phyloP scores from a whole-genome alignment of 2,797 vertebrate species.

The Heliangelus exortis region DNA sequence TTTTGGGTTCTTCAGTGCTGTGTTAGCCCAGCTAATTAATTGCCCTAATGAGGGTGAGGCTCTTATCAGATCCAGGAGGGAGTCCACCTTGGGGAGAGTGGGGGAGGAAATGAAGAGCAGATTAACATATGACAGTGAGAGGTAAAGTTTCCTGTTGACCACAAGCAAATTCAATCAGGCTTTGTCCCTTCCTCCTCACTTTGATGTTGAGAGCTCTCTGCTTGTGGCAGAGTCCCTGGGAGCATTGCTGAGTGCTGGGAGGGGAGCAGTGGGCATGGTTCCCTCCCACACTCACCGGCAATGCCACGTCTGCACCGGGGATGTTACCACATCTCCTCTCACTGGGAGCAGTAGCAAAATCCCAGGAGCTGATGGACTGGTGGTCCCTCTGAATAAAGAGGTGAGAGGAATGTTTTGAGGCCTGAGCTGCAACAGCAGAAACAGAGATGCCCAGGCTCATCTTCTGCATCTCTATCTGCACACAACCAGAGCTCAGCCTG shows the following conservation, averaged over 20 bases:
- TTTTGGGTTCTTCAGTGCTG: neutral
- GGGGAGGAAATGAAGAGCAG: neutral
- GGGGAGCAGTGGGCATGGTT: neutral
- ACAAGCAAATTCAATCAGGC: constrained; percentile 29
- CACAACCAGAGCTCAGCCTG: neutral
- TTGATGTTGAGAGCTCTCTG: constrained; percentile 25
- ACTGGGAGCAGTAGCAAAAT: neutral
- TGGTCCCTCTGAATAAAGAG: neutral
- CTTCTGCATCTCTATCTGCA: fast-evolving
- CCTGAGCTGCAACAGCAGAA: neutral
- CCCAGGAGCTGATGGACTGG: neutral
- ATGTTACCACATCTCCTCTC: neutral
- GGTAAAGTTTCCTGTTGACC: constrained; percentile 21
- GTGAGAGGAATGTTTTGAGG: neutral
- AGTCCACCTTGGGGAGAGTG: neutral
- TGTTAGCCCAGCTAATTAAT: constrained; percentile 19
- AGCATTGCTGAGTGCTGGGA: neutral
- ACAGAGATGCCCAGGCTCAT: neutral
- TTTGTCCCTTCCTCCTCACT: constrained; percentile 1
- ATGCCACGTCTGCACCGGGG: fast-evolving
- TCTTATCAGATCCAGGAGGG: neutral
- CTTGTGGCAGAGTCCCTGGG: neutral
- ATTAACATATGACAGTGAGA: neutral
- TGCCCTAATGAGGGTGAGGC: neutral
- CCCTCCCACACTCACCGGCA: neutral